phyloP scores from a whole-genome alignment of 2,888 invertebrate genomes.

The Acleris literana region DNA sequence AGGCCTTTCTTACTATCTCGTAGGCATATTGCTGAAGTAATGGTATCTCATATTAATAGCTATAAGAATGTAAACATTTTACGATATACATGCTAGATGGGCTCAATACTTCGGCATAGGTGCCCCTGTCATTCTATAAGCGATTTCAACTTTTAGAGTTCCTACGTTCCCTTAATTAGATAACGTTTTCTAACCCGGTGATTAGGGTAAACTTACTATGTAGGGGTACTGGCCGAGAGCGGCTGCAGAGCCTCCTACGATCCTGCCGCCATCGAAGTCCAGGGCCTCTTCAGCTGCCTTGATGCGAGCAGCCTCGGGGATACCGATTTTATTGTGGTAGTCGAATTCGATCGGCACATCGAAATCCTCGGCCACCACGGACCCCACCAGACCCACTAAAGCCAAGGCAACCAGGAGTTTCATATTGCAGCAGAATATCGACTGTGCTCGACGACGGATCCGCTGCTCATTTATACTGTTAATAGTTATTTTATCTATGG shows the following conservation, averaged over 20 bases:
- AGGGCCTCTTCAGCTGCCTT: slow-evolving; percentile 36
- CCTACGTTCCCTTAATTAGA: too few relatives aligned
- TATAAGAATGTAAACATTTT: too few relatives aligned
- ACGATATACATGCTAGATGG: too few relatives aligned
- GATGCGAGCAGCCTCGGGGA: slow-evolving; percentile 36
- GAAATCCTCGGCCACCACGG: slow-evolving; percentile 32
- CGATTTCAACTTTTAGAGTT: too few relatives aligned
- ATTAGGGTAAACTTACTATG: slow-evolving; percentile 10
- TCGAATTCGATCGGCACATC: slow-evolving; percentile 40
- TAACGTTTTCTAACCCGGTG: too few relatives aligned
- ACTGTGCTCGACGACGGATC: neutral
- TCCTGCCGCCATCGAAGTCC: slow-evolving; percentile 33
- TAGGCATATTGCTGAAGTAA: too few relatives aligned
- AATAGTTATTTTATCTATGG: neutral
- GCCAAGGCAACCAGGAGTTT: slow-evolving; percentile 27
- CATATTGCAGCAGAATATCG: slow-evolving; percentile 13
- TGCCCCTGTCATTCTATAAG: too few relatives aligned
- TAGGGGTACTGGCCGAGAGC: slow-evolving; percentile 11
- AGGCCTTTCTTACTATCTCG: too few relatives aligned
- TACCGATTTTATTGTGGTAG: slow-evolving; percentile 37
- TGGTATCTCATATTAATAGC: too few relatives aligned
- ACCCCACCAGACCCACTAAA: slow-evolving; percentile 32
- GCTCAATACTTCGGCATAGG: too few relatives aligned
- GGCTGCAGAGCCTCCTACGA: slow-evolving; percentile 37
- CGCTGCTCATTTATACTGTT: neutral